phyloP scores from a whole-genome alignment of 2,113 vertebrate genomes.

The Hyaena hyaena region DNA sequence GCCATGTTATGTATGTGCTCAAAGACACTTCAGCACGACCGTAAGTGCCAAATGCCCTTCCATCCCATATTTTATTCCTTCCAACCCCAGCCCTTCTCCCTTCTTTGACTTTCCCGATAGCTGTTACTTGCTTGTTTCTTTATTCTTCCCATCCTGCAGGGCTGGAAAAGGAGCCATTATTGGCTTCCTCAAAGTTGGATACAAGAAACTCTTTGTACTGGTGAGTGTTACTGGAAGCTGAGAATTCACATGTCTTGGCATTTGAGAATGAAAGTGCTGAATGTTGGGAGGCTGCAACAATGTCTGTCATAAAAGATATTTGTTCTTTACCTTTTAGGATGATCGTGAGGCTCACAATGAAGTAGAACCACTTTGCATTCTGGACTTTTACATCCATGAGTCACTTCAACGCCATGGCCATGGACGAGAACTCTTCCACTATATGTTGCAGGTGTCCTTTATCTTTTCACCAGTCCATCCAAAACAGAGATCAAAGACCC shows the following conservation, averaged over 20 bases:
- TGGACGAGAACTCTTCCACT: constrained; percentile 91
- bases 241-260: neutral
- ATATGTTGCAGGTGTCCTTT: constrained; percentile 91
- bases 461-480: neutral
- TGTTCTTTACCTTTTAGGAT: constrained; percentile 84
- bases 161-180: constrained; percentile 88
- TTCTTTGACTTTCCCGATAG: neutral
- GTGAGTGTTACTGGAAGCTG: constrained; percentile 84
- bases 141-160: constrained; percentile 61
- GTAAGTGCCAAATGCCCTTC: constrained; percentile 80
- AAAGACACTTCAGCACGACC: constrained; percentile 90
- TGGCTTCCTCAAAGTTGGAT: constrained; percentile 95
- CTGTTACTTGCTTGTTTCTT: neutral
- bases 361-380: constrained; percentile 92
- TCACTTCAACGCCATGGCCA: constrained; percentile 92
- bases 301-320: neutral
- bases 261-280: neutral
- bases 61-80: neutral
- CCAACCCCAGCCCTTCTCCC: neutral
- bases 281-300: neutral
- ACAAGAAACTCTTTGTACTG: constrained; percentile 95
- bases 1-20: constrained; percentile 92
- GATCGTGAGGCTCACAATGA: constrained; percentile 91
- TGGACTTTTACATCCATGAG: constrained; percentile 94
- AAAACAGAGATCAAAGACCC: neutral